Percentiles rank a stretch among this genome's conserved stretches.
These are phyloP conservation scores for Epinotia demarniana DNA, from an alignment of 2,888 invertebrate species.

Conservation along the genomic window DNA sequence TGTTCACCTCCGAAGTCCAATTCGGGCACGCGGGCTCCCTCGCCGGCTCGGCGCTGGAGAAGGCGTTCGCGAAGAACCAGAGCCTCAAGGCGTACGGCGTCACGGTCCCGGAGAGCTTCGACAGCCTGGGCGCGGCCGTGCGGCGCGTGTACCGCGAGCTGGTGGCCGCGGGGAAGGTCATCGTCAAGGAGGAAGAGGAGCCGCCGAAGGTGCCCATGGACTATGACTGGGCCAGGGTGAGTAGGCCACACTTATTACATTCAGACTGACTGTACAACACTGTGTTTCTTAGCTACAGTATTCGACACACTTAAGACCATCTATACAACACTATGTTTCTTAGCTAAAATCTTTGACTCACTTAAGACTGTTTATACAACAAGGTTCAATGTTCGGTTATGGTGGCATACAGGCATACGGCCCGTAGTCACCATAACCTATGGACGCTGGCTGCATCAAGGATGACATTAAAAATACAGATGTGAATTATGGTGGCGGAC, in stretches of 20 bases:
- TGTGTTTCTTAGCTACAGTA: too few relatives aligned
- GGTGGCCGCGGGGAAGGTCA: slow-evolving; percentile 92
- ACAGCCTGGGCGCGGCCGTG: slow-evolving; percentile 88
- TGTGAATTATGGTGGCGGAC: too few relatives aligned
- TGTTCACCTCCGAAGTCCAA: slow-evolving; percentile 96
- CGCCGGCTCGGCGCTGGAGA: slow-evolving; percentile 97
- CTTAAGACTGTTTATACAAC: too few relatives aligned
- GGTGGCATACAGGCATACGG: too few relatives aligned
- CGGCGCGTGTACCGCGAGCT: slow-evolving; percentile 88
- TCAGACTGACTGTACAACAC: too few relatives aligned
- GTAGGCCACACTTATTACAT: slow-evolving; percentile 48
- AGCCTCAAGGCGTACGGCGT: slow-evolving; percentile 93
- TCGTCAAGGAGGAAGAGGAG: slow-evolving; percentile 95
- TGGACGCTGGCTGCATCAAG: too few relatives aligned
- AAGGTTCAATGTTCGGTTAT: too few relatives aligned
- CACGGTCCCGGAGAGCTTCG: slow-evolving; percentile 96
- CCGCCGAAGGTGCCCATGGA: slow-evolving; percentile 99
- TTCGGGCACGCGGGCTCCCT: slow-evolving; percentile 99
- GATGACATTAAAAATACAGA: too few relatives aligned
- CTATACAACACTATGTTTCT: too few relatives aligned
- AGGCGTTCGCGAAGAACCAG: slow-evolving; percentile 96
- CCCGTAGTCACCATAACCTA: too few relatives aligned
- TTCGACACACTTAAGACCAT: too few relatives aligned
- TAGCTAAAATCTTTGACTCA: too few relatives aligned
- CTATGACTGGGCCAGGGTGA: slow-evolving; percentile 97